Conservation (phyloP, 2,888 invertebrate species). For the Melipona beecheii region DNA sequence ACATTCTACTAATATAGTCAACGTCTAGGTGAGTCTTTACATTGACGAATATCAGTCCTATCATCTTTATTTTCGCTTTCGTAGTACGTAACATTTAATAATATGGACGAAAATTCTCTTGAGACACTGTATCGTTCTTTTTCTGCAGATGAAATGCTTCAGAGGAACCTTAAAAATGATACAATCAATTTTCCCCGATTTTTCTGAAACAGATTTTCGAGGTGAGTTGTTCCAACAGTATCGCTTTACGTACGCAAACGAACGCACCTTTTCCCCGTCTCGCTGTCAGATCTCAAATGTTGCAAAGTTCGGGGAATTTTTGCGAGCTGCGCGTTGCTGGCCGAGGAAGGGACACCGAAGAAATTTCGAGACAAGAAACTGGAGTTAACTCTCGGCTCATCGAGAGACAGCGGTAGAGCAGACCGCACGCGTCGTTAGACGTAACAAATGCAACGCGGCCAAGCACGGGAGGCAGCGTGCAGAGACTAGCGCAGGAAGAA, state of each 20-base stretch:
- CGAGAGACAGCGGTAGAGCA: conserved; percentile 10
- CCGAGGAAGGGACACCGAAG: neutral
- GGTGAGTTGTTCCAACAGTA: neutral
- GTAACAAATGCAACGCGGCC: conserved; percentile 49
- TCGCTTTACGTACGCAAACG: neutral
- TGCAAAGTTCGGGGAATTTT: neutral
- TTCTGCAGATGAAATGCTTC: neutral
- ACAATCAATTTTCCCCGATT: neutral
- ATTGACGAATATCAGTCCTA: neutral
- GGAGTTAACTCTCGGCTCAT: neutral
- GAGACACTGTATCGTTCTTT: neutral
- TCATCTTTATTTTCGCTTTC: neutral
- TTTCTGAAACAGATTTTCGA: neutral
- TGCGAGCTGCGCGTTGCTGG: neutral
- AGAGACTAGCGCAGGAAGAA: conserved; percentile 13
- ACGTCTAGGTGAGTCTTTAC: neutral
- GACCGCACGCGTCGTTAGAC: conserved; percentile 38
- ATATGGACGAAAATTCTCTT: too few relatives aligned
- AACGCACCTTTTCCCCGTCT: neutral
- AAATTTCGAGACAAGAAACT: conserved; percentile 5
- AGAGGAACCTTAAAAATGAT: neutral
- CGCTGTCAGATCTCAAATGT: too few relatives aligned
- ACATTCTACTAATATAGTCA: neutral
- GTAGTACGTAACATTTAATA: neutral
- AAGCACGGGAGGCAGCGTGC: neutral